A percentile compares a stretch with the other conserved stretches of the same genome.
phyloP scores from a whole-genome alignment of 1,140 invertebrate species.

The Nephila pilipes region DNA sequence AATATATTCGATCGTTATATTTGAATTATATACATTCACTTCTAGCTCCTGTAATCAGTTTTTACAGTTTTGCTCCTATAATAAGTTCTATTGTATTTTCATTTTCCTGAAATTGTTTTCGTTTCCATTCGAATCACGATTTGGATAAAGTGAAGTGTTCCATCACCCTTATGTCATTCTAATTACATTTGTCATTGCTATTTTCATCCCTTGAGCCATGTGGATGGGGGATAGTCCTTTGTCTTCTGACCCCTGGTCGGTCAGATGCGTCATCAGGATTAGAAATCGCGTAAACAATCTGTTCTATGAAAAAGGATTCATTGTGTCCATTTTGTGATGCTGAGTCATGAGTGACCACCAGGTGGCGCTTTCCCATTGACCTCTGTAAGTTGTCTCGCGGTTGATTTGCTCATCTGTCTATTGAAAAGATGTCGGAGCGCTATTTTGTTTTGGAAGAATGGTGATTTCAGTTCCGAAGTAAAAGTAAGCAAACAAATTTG shows the following conservation, averaged over 20 bases:
- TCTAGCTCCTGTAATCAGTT: no score
- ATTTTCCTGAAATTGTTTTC: background rate
- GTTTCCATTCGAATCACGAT: background rate
- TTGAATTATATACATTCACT: no score
- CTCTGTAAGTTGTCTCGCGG: background rate
- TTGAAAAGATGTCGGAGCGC: background rate
- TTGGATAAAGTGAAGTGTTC: background rate
- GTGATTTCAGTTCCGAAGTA: background rate
- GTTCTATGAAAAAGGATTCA: conserved; percentile 6
- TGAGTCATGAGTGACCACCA: conserved; percentile 4
- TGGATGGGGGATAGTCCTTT: background rate
- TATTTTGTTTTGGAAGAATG: no score
- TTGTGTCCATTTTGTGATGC: background rate
- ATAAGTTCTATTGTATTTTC: background rate
- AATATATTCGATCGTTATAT: no score
- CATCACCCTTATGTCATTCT: background rate
- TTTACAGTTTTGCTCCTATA: background rate
- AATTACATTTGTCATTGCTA: background rate
- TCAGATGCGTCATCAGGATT: background rate
- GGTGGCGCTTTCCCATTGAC: background rate
- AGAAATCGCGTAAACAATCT: background rate
- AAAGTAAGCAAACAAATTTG: background rate
- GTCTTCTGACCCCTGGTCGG: conserved; percentile 5
- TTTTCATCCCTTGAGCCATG: background rate
- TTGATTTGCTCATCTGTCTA: background rate